Conservation (phyloP, 2,888 invertebrate species). For the Gymnoscelis rufifasciata region DNA sequence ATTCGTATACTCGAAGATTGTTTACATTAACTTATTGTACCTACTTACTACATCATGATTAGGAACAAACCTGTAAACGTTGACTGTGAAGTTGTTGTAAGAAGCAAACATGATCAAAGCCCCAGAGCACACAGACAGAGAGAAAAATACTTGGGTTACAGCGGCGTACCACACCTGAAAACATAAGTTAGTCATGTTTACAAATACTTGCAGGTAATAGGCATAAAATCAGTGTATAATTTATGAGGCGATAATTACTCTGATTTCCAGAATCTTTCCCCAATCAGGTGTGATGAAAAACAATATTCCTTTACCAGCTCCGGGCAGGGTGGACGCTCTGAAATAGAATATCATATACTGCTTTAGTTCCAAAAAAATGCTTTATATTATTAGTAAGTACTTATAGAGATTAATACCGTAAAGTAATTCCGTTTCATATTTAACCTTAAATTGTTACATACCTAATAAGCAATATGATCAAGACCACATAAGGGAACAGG, state of each 20-base stretch:
- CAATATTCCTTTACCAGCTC: slow-evolving; percentile 85
- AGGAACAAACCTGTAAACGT: slow-evolving; percentile 81
- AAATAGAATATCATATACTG: no score
- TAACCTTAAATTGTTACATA: slow-evolving; percentile 28
- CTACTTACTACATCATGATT: no score
- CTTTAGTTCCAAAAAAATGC: no score
- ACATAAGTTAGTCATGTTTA: not conserved
- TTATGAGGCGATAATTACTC: slow-evolving; percentile 53
- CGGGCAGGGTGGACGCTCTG: slow-evolving; percentile 82
- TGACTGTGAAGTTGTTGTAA: slow-evolving; percentile 85
- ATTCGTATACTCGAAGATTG: no score
- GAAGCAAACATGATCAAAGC: slow-evolving; percentile 89
- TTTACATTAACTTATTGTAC: no score
- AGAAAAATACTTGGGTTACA: slow-evolving; percentile 89
- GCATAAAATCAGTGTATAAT: not conserved
- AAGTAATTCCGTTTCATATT: no score
- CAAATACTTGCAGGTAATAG: not conserved
- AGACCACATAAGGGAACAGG: slow-evolving; percentile 88
- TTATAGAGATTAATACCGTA: no score
- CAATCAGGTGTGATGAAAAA: slow-evolving; percentile 90
- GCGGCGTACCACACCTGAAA: slow-evolving; percentile 88
- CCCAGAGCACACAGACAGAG: slow-evolving; percentile 86
- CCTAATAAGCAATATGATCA: slow-evolving; percentile 84
- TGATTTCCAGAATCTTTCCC: slow-evolving; percentile 83
- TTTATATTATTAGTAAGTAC: no score